Percentiles rank a stretch among this genome's conserved stretches.
Evolutionary conservation across 2,113 vertebrate species (phyloP).

Genomic region (Alaudala cheleensis): DNA sequence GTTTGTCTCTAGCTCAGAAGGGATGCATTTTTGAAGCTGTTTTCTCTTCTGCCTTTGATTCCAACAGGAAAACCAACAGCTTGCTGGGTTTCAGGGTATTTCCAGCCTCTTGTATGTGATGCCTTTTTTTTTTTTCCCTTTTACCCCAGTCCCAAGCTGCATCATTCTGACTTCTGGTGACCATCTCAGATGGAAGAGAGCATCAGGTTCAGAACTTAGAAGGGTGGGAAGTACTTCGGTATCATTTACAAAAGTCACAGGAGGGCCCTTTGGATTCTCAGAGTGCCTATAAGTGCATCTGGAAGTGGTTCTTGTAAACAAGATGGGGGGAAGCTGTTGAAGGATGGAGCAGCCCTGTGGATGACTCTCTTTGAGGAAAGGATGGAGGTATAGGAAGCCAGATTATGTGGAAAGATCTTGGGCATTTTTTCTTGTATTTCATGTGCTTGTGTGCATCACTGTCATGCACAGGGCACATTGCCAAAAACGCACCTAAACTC

Average conservation of each 20-base stretch:
- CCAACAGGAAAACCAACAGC: slow-evolving; percentile 19
- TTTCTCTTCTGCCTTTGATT: slow-evolving; percentile 54
- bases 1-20: neutral
- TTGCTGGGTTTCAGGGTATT: neutral
- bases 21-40: slow-evolving; percentile 44
- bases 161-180: neutral
- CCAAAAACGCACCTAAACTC: neutral
- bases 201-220: neutral
- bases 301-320: neutral
- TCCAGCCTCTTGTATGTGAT: neutral
- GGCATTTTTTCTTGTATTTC: neutral
- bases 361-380: neutral
- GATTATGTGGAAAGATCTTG: neutral
- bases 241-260: neutral
- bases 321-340: neutral
- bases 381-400: neutral
- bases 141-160: neutral
- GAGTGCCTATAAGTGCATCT: neutral
- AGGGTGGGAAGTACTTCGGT: neutral
- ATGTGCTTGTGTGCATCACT: neutral
- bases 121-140: neutral
- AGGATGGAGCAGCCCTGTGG: neutral
- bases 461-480: neutral
- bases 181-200: neutral
- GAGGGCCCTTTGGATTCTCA: neutral